A percentile compares a stretch with the other conserved stretches of the same genome.
Conservation (phyloP, 2,888 invertebrate genomes). For the Timema cristinae region DNA sequence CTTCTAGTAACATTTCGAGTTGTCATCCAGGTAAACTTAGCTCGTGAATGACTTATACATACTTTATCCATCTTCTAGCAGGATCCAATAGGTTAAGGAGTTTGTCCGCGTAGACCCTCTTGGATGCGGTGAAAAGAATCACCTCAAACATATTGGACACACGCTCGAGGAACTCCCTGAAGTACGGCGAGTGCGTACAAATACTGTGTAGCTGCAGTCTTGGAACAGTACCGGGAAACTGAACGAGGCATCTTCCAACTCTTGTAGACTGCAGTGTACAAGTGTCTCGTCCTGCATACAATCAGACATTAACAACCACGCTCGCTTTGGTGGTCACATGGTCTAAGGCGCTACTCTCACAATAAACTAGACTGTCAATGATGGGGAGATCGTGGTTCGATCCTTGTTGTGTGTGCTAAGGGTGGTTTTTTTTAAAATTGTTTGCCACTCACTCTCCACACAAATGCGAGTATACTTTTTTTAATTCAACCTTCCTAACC, state of each 20-base stretch:
- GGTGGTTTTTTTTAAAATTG: too few relatives aligned
- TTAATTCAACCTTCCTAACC: too few relatives aligned
- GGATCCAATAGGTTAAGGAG: slow-evolving; percentile 89
- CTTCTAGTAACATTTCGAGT: too few relatives aligned
- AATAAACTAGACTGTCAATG: neutral
- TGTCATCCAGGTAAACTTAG: too few relatives aligned
- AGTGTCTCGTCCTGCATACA: slow-evolving; percentile 81
- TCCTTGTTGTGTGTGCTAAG: too few relatives aligned
- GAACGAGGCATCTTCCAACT: slow-evolving; percentile 87
- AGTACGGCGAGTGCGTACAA: slow-evolving; percentile 89
- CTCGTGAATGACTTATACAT: too few relatives aligned
- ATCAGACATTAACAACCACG: too few relatives aligned
- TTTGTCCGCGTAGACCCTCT: slow-evolving; percentile 91
- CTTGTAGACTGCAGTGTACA: slow-evolving; percentile 91
- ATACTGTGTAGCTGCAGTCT: slow-evolving; percentile 81
- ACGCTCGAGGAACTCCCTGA: slow-evolving; percentile 86
- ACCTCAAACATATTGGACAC: slow-evolving; percentile 87
- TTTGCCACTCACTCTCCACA: too few relatives aligned
- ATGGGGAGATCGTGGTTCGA: too few relatives aligned
- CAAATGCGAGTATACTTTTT: too few relatives aligned
- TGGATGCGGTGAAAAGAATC: slow-evolving; percentile 92
- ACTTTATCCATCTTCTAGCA: slow-evolving; percentile 82
- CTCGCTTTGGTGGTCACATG: too few relatives aligned
- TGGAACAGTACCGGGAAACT: slow-evolving; percentile 83
- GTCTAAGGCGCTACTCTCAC: neutral